Percentiles rank a stretch among this genome's conserved stretches.
These are phyloP conservation scores for Heteronetta atricapilla DNA, from an alignment of 2,113 vertebrate species.

Conservation along the genomic window DNA sequence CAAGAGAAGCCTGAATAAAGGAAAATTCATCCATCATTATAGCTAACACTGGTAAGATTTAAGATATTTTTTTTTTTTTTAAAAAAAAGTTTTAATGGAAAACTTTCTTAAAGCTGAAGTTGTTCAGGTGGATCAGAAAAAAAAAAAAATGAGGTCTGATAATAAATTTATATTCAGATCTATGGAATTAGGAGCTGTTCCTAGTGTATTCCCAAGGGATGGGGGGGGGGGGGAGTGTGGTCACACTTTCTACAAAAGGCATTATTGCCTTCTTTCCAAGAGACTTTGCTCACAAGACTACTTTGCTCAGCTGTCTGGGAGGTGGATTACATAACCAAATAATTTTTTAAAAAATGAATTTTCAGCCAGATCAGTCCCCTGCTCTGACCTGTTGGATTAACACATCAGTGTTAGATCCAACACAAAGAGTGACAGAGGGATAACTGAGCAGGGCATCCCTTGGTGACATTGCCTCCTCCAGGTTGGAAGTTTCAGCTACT, in stretches of 20 bases:
- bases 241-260: neutral
- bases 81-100: no score
- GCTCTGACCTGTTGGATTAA: neutral
- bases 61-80: no score
- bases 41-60: neutral
- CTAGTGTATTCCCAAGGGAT: neutral
- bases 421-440: neutral
- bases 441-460: neutral
- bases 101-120: neutral
- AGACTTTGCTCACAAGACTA: neutral
- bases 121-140: neutral
- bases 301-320: neutral
- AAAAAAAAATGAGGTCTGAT: neutral
- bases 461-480: neutral
- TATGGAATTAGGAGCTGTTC: neutral
- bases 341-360: neutral
- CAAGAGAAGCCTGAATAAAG: neutral
- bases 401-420: neutral
- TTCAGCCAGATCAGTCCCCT: neutral
- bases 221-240: no score
- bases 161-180: neutral
- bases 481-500: neutral
- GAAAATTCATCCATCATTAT: constrained; percentile 5
- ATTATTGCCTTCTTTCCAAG: neutral
- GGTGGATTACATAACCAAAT: neutral